These are phyloP conservation scores for Trogon surrucura DNA, from an alignment of 2,113 vertebrate species.

Conservation along the genomic window DNA sequence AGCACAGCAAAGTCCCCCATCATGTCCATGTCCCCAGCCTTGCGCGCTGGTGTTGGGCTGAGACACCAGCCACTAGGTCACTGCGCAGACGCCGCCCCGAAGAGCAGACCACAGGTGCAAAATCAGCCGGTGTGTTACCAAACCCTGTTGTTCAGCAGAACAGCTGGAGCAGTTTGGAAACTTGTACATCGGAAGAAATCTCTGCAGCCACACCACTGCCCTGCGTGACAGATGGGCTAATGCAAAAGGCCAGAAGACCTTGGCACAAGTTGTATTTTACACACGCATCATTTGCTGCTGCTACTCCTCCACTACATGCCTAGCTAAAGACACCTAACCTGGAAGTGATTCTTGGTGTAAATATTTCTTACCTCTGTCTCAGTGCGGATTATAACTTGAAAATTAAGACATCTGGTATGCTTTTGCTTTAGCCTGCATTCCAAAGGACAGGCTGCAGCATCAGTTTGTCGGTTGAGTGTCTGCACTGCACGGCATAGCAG, in stretches of 20 bases:
- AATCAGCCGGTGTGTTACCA: not conserved
- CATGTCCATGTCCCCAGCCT: fast-evolving
- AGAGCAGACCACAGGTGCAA: not conserved
- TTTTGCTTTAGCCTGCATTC: not conserved
- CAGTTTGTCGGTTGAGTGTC: not conserved
- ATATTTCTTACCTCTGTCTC: not conserved
- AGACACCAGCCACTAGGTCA: not conserved
- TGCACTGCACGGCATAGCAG: fast-evolving
- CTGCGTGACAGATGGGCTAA: not conserved
- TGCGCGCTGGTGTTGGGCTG: fast-evolving
- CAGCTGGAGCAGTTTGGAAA: not conserved
- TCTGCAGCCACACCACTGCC: not conserved
- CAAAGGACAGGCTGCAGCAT: not conserved
- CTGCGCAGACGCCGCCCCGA: fast-evolving
- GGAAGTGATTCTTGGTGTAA: not conserved
- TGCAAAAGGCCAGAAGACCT: not conserved
- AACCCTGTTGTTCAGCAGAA: not conserved
- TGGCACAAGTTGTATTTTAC: not conserved
- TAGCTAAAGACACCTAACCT: not conserved
- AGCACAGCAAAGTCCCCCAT: not conserved
- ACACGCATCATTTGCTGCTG: fast-evolving
- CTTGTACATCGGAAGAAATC: not conserved
- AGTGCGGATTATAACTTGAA: not conserved
- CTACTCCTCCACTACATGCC: not conserved
- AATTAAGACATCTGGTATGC: not conserved